Conservation (phyloP, 1,140 invertebrate species). For the Rhopalosiphum padi region DNA sequence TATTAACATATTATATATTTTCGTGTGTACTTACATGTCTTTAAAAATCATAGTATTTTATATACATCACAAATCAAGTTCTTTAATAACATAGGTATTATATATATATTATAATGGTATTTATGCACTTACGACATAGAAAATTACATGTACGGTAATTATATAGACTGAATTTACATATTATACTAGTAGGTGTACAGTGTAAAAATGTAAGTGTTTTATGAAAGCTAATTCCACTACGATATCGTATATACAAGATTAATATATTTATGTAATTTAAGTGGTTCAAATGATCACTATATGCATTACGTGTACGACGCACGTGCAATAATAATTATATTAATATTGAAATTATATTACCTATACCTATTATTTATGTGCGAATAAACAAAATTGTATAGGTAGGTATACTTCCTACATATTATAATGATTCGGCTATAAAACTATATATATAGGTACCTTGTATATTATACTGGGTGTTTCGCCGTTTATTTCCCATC, state of each 20-base stretch:
- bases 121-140: neutral
- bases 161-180: neutral
- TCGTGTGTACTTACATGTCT: neutral
- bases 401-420: neutral
- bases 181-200: neutral
- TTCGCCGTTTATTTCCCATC: neutral
- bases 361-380: neutral
- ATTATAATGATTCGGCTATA: neutral
- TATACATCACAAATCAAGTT: neutral
- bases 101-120: neutral
- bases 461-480: neutral
- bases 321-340: slow-evolving; percentile 1
- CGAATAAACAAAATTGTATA: neutral
- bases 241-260: neutral
- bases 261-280: neutral
- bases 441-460: neutral
- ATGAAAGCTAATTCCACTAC: neutral
- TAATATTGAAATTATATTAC: too few species aligned
- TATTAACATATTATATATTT: neutral
- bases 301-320: neutral
- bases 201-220: neutral
- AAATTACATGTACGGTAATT: neutral
- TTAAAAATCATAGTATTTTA: neutral
- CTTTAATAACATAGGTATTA: neutral
- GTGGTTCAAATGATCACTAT: neutral